A percentile compares a stretch with the other conserved stretches of the same genome.
phyloP scores from a whole-genome alignment of 2,888 invertebrate genomes.

The Leptinotarsa rubiginosa region DNA sequence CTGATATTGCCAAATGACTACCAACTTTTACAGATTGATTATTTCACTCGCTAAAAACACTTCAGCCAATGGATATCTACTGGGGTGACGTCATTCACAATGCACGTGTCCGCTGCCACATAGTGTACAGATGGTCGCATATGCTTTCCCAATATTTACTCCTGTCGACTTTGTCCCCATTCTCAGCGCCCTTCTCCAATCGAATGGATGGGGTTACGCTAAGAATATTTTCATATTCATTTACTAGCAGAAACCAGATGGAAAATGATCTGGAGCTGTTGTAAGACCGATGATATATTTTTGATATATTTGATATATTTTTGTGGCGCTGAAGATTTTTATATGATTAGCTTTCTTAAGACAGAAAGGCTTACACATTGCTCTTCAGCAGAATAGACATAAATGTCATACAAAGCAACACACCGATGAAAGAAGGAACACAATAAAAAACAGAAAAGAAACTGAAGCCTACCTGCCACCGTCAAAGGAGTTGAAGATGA shows the following conservation, averaged over 20 bases:
- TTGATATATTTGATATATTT: no score
- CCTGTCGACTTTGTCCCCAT: slow-evolving; percentile 18
- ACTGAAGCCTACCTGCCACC: no score
- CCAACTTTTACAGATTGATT: slow-evolving; percentile 41
- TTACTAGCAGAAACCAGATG: neutral
- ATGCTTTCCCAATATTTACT: slow-evolving; percentile 44
- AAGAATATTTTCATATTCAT: slow-evolving; percentile 15
- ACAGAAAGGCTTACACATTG: no score
- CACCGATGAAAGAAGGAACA: no score
- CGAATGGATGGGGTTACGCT: slow-evolving; percentile 14
- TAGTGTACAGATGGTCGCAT: slow-evolving; percentile 47
- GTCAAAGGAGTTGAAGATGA: no score
- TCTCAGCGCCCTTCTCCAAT: slow-evolving; percentile 14
- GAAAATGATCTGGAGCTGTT: neutral
- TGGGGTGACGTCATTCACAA: slow-evolving; percentile 42
- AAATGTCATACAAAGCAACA: no score
- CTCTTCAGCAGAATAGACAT: no score
- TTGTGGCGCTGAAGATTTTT: no score
- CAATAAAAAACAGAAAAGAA: no score
- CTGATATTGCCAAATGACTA: slow-evolving; percentile 12
- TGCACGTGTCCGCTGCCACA: slow-evolving; percentile 43
- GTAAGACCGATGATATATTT: neutral
- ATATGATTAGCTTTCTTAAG: no score
- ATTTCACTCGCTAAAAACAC: slow-evolving; percentile 36
- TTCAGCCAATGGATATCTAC: slow-evolving; percentile 36